Conservation (phyloP, 2,888 invertebrate genomes). For the Cosmorhoe ocellata region DNA sequence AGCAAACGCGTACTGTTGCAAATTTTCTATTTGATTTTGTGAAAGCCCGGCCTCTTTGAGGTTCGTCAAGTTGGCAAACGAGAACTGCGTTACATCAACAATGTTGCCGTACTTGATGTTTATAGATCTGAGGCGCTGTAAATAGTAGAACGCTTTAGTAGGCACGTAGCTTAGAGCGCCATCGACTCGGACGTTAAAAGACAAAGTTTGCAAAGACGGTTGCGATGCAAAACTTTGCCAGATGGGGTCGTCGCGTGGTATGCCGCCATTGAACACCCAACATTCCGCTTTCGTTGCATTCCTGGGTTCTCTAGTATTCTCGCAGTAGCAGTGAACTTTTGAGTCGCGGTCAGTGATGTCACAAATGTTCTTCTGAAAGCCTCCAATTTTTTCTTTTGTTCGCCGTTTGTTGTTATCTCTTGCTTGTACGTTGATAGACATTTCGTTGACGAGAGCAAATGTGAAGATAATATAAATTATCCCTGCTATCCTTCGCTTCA, state of each 20-base stretch:
- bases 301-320: constrained; percentile 75
- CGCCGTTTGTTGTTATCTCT: constrained; percentile 71
- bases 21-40: constrained; percentile 86
- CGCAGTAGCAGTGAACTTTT: constrained; percentile 87
- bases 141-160: constrained; percentile 85
- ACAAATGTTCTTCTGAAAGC: constrained; percentile 82
- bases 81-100: constrained; percentile 85
- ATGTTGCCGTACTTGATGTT: constrained; percentile 89
- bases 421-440: constrained; percentile 74
- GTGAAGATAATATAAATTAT: constrained; percentile 72
- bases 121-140: constrained; percentile 85
- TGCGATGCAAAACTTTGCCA: constrained; percentile 90
- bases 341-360: constrained; percentile 79
- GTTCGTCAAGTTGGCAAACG: constrained; percentile 88
- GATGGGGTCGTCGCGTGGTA: constrained; percentile 86
- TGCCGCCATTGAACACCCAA: constrained; percentile 87
- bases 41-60: constrained; percentile 86
- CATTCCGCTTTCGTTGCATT: constrained; percentile 89
- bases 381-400: constrained; percentile 73
- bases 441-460: constrained; percentile 72
- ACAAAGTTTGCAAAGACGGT: constrained; percentile 86
- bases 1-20: constrained; percentile 87
- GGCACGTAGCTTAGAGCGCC: constrained; percentile 88
- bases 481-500: constrained; percentile 67
- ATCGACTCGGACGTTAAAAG: constrained; percentile 87